Evolutionary conservation across 2,797 vertebrate species (phyloP), one percentile per base, ranked within the genome.

Genomic region (Poliocrania exsul): DNA sequence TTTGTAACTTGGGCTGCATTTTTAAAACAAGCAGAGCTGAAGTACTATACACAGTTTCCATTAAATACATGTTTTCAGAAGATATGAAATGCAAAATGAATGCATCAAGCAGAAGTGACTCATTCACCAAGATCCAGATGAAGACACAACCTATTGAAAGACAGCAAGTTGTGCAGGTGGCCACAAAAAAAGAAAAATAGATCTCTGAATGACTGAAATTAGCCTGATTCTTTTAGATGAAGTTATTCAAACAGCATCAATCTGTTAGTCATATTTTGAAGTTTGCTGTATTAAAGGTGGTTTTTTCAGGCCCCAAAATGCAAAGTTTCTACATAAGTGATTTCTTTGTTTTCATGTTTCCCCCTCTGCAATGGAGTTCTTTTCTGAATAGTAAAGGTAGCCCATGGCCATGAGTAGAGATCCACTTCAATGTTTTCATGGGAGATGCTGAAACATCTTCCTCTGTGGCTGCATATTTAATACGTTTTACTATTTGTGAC

Each of bases 101-200:
- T 44, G 35, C 62, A 81, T 86, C 58, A 26, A 75, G 60, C 21
- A 84, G 42, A 93, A 78, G 42, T 77, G 18, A 96, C 44, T 79
- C 60, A 91, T 70, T 79, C 71, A 23, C 47, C 40, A 29, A 56
- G 44, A 86, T 84, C 58, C 70, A 72, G 77, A 92, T 81, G 69
- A 93, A 64, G 70, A 62, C 35, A n/a, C 8, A 64, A 50, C 38
- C 25, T 31, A 13, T 5, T 92, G 74, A 86, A 88, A 92, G 26
- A 70, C 10, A 66, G 40, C 17, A 58, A 92, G 66, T 73, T 89
- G 11, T 73, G 83, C 89, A 92, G 91, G 84, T 93, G 91, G 86
- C 78, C 25, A 53, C 44, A 77, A 81, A 79, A 18, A 26, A 69
- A 44, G n/a, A 42, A 66, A 67, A 86, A 83, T 6, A 5, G 58